A percentile compares a stretch with the other conserved stretches of the same genome.
These are phyloP conservation scores for Notoglanidium macrostoma DNA, from an alignment of 2,797 vertebrate species.

Conservation along the genomic window DNA sequence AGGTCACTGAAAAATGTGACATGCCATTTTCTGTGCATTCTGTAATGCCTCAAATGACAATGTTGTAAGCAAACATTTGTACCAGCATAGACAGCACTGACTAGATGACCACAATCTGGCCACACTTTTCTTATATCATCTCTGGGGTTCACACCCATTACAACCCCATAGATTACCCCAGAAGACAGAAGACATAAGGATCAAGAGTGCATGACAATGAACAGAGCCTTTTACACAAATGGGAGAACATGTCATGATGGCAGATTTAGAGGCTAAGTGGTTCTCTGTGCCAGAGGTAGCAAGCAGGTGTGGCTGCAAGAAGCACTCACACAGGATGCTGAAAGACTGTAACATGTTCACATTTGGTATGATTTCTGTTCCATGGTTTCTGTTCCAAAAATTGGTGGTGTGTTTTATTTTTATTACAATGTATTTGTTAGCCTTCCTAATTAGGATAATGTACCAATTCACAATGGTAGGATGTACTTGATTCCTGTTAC, in stretches of 20 bases:
- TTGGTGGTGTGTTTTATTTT: not conserved
- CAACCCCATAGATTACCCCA: not conserved
- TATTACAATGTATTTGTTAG: not conserved
- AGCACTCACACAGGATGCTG: not conserved
- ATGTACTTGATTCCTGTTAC: conserved; percentile 46
- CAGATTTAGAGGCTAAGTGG: not conserved
- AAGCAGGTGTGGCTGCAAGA: not conserved
- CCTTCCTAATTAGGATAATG: conserved; percentile 32
- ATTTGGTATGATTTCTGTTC: not conserved
- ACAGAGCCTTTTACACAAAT: not conserved
- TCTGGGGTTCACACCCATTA: not conserved
- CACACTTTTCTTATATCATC: not conserved
- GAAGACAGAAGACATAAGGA: not conserved
- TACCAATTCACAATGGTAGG: conserved; percentile 60
- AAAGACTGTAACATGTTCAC: not conserved
- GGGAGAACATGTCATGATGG: not conserved
- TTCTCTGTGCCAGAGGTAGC: not conserved
- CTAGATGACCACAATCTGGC: not conserved
- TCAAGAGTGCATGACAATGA: not conserved
- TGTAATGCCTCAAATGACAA: not conserved
- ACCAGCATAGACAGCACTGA: not conserved
- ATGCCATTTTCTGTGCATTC: not conserved
- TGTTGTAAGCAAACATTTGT: not conserved
- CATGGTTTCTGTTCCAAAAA: not conserved
- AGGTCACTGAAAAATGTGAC: no score